Evolutionary conservation across 2,797 vertebrate species (phyloP).

Genomic region (Mormyrus hasselquistii): DNA sequence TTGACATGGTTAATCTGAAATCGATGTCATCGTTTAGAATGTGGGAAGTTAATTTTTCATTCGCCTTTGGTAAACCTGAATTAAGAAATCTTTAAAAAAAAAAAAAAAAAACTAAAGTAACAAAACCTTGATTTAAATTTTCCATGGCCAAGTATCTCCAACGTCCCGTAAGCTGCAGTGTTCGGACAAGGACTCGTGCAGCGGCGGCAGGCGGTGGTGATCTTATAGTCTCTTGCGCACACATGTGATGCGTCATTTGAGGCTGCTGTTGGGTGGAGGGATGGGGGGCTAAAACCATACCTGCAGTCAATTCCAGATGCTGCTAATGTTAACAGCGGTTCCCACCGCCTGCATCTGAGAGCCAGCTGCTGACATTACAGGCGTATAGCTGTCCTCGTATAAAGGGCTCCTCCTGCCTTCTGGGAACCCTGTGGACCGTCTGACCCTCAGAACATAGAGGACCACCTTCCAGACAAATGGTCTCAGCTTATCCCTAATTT

Average conservation of each 20-base stretch:
- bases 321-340: not conserved
- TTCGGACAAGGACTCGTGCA: not conserved
- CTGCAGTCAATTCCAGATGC: conserved; percentile 5
- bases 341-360: not conserved
- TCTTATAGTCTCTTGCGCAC: not conserved
- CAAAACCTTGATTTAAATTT: not conserved
- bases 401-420: not conserved
- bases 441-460: not conserved
- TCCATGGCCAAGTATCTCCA: not conserved
- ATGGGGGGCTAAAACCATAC: not conserved
- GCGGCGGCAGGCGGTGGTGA: not conserved
- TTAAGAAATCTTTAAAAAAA: not conserved
- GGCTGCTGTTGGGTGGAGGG: not conserved
- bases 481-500: not conserved
- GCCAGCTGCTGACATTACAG: conserved; percentile 13
- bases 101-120: not conserved
- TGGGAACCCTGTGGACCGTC: not conserved
- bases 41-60: not conserved
- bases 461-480: not conserved
- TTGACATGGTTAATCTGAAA: not conserved
- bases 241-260: not conserved
- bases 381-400: not conserved
- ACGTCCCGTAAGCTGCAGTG: not conserved
- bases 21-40: not conserved
- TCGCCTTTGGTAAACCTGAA: not conserved